Conservation (phyloP, 2,797 vertebrate species). For the Macrochelys suwanniensis region DNA sequence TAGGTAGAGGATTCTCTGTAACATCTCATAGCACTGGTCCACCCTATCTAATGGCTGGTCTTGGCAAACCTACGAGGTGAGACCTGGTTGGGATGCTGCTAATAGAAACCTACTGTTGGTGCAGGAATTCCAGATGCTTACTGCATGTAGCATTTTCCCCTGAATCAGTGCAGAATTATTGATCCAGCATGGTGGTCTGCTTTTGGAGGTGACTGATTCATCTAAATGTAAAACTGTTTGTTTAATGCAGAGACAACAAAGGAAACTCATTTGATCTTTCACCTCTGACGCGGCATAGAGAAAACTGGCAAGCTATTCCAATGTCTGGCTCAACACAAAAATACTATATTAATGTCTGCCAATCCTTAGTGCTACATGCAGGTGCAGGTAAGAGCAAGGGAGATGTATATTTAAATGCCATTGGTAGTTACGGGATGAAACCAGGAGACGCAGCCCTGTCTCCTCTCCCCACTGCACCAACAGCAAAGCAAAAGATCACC, state of each 20-base stretch:
- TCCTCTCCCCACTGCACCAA: neutral
- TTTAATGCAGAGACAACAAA: slow-evolving; percentile 82
- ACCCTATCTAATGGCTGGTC: neutral
- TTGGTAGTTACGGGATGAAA: neutral
- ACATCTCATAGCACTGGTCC: neutral
- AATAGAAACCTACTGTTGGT: neutral
- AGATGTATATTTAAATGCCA: neutral
- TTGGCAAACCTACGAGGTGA: neutral
- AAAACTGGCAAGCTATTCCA: slow-evolving; percentile 90
- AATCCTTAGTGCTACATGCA: slow-evolving; percentile 88
- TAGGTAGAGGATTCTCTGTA: neutral
- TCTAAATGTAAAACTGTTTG: neutral
- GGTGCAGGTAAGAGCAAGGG: slow-evolving; percentile 80
- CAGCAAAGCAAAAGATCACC: neutral
- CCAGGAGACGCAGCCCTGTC: neutral
- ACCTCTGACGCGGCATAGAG: slow-evolving; percentile 85
- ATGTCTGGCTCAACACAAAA: slow-evolving; percentile 71
- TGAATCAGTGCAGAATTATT: neutral
- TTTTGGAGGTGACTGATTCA: neutral
- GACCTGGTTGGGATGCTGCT: neutral
- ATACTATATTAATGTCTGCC: slow-evolving; percentile 95
- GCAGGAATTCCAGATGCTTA: neutral
- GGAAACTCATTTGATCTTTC: slow-evolving; percentile 94
- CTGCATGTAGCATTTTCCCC: neutral
- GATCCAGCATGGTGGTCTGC: neutral